A percentile compares a stretch with the other conserved stretches of the same genome.
These are phyloP conservation scores for Eristalis arbustorum DNA, from an alignment of 2,888 invertebrate genomes.

Conservation along the genomic window DNA sequence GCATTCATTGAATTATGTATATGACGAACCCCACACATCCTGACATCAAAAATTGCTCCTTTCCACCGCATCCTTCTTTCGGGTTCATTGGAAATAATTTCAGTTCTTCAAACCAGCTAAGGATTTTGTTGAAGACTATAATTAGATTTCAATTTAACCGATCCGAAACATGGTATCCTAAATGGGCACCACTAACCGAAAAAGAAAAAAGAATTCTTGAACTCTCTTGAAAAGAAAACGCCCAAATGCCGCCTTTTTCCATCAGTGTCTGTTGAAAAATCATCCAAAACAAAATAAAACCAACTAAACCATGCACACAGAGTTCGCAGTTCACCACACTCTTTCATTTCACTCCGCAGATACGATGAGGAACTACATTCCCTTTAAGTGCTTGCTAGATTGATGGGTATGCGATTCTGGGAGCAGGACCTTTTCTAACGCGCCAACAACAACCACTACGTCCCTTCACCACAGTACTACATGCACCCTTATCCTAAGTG, in stretches of 20 bases:
- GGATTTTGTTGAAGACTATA: background rate
- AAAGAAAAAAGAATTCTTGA: background rate
- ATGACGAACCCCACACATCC: background rate
- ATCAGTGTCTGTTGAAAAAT: constrained; percentile 27
- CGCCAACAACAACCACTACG: background rate
- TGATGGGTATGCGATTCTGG: constrained; percentile 12
- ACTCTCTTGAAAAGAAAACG: constrained; percentile 6
- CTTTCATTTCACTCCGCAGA: background rate
- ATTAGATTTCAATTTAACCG: background rate
- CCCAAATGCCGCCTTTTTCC: constrained; percentile 21
- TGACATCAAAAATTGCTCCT: background rate
- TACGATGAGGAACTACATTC: constrained; percentile 39
- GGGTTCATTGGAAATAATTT: background rate
- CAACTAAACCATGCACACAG: background rate
- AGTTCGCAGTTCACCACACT: constrained; percentile 2
- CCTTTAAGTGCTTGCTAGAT: constrained; percentile 23
- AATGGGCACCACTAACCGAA: background rate
- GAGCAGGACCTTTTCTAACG: background rate
- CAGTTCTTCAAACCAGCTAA: background rate
- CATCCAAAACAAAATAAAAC: constrained; percentile 4
- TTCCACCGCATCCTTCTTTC: background rate
- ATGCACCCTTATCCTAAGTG: constrained; percentile 14
- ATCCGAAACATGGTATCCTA: background rate
- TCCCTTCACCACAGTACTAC: constrained; percentile 9
- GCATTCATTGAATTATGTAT: background rate